Base-by-base conservation (phyloP, 2,888 invertebrate species). In the Pammene fasciana region DNA sequence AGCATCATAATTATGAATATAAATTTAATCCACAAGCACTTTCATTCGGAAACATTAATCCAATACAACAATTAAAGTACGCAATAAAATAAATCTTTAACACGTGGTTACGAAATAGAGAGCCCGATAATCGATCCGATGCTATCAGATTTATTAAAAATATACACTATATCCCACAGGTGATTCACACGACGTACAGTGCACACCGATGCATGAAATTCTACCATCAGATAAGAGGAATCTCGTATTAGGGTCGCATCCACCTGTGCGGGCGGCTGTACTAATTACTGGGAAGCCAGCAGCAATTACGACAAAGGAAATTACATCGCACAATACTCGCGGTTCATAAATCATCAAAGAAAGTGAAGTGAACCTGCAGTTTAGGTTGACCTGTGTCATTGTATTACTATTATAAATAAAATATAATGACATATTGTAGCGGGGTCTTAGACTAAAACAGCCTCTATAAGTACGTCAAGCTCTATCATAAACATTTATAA, bases 321-420 rank as follows among this genome's bases (percentile, higher is more conserved):
- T 75, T 72, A 71, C 73, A 60, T 65, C 68, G 74, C 72, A 74
- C 74, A 75, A 68, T 72, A 71, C 67, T 57, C 52, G 34, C 67
- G 50, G 59, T 72, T 74, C 74, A 80, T 82, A 77, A 82, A 79
- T 82, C 77, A 79, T 71, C 75, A 71, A 82, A 77, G 83, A 84
- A 82, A 82, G 64, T 65, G 70, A 70, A 70, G 70, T 65, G 65
- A 68, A 65, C 70, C 65, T 54, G 45, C 41, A 60, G 59, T 45
- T 65, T 60, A 46, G 13, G 54, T 65, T 70, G 70, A 70, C 70
- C 70, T 60, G 34, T 65, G 60, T 70, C 70, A 70, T 48, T 65
- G 57, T 43, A 59, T 65, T 71, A 5, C 38, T 26, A 52, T 26
- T 41, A 41, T 62, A 62, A 52, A 55, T 65, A 65, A 65, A 45